phyloP scores from a whole-genome alignment of 2,888 invertebrate genomes.

The Troglohyphantes excavatus region DNA sequence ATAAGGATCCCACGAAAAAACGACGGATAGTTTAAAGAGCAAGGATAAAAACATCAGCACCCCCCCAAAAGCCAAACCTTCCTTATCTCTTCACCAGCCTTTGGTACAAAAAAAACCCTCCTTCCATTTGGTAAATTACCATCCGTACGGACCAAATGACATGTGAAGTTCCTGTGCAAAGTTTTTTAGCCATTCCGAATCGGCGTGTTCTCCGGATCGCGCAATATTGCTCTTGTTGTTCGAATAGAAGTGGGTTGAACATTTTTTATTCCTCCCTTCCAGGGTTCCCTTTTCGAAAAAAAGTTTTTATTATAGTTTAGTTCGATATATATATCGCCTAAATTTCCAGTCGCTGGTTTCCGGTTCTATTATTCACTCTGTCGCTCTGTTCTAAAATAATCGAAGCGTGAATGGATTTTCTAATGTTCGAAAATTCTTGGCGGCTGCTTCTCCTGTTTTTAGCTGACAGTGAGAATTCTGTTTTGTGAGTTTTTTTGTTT shows the following conservation, averaged over 20 bases:
- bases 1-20: too few relatives aligned
- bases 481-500: not conserved
- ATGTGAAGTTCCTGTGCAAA: conserved; percentile 44
- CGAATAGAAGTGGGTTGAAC: conserved; percentile 27
- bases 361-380: conserved; percentile 5
- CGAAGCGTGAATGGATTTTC: conserved; percentile 51
- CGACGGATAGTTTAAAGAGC: conserved; percentile 7
- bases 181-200: conserved; percentile 22
- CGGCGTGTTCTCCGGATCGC: conserved; percentile 53
- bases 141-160: conserved; percentile 63
- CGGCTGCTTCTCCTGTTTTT: not conserved
- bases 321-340: conserved; percentile 10
- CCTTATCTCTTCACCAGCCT: not conserved
- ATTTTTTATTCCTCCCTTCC: conserved; percentile 32
- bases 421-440: conserved; percentile 24
- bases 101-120: not conserved
- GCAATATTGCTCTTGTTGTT: conserved; percentile 65
- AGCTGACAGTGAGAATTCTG: not conserved
- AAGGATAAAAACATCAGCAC: conserved; percentile 21
- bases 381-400: not conserved
- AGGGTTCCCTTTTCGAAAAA: not conserved
- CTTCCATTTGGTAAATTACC: conserved; percentile 64
- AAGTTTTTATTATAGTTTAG: conserved; percentile 31
- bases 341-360: conserved; percentile 46
- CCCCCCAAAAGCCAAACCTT: not conserved